These are phyloP conservation scores for Drosophila nannoptera DNA, from an alignment of 1,140 invertebrate species.

Conservation along the genomic window DNA sequence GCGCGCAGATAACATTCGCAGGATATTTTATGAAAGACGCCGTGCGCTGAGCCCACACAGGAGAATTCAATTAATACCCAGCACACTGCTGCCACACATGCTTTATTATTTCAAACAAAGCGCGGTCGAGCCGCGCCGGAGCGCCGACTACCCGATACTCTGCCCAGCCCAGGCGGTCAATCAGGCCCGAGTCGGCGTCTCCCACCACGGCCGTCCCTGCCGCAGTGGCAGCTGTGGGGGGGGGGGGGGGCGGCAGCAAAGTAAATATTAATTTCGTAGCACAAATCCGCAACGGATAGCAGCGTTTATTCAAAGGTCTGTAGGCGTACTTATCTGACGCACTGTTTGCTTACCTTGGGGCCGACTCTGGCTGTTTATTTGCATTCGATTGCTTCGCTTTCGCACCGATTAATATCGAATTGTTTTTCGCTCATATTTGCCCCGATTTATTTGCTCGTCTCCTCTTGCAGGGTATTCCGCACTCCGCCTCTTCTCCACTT, in stretches of 20 bases:
- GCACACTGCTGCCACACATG: neutral
- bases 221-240: no score
- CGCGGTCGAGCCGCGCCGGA: neutral
- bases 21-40: constrained; percentile 26
- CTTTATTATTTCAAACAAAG: constrained; percentile 2
- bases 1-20: constrained; percentile 20
- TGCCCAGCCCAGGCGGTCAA: no score
- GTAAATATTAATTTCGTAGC: constrained; percentile 22
- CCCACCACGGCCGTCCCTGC: neutral
- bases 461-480: no score
- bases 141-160: no score
- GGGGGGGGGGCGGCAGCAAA: neutral
- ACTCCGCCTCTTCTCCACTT: neutral
- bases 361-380: constrained; percentile 14
- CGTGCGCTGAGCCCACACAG: constrained; percentile 19
- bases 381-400: constrained; percentile 13
- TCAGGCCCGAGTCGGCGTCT: neutral
- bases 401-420: constrained; percentile 23
- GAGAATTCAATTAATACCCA: constrained; percentile 14
- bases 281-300: neutral
- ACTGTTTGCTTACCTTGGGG: constrained; percentile 6
- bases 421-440: constrained; percentile 14
- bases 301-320: constrained; percentile 4
- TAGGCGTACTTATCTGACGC: neutral
- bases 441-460: neutral